Evolutionary conservation across 2,113 vertebrate species (phyloP).

Genomic region (Casuarius casuarius): DNA sequence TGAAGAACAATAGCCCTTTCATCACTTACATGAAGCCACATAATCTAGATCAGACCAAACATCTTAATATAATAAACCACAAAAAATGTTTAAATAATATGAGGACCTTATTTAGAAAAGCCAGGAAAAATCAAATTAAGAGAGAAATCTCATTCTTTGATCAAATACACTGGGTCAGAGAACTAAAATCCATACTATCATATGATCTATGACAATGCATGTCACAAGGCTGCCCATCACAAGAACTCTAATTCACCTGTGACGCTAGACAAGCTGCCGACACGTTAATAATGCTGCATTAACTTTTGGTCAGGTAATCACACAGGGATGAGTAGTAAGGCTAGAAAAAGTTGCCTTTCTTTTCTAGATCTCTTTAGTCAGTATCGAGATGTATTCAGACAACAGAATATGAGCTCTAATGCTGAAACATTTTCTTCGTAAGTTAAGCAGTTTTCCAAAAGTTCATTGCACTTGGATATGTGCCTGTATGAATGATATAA

Average conservation of each 20-base stretch:
- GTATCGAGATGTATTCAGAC: not conserved
- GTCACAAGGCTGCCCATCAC: not conserved
- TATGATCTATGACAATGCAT: not conserved
- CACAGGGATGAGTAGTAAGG: not conserved
- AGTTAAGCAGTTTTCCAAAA: not conserved
- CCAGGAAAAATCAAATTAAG: not conserved
- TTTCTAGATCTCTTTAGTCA: not conserved
- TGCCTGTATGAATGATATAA: accelerated
- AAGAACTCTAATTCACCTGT: not conserved
- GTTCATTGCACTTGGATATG: not conserved
- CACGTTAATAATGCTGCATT: accelerated
- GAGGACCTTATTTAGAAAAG: not conserved
- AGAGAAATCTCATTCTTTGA: not conserved
- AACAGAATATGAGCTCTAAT: not conserved
- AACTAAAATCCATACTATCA: not conserved
- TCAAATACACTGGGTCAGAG: not conserved
- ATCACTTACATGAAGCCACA: not conserved
- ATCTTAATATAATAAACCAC: slow-evolving; percentile 28
- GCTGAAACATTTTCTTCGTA: not conserved
- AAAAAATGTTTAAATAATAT: not conserved
- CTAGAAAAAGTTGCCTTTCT: not conserved
- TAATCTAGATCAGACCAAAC: slow-evolving; percentile 55
- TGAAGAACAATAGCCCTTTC: slow-evolving; percentile 57
- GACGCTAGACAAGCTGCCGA: not conserved
- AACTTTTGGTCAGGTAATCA: not conserved